Conservation (phyloP, 2,797 vertebrate genomes). For the Urophycis tenuis region DNA sequence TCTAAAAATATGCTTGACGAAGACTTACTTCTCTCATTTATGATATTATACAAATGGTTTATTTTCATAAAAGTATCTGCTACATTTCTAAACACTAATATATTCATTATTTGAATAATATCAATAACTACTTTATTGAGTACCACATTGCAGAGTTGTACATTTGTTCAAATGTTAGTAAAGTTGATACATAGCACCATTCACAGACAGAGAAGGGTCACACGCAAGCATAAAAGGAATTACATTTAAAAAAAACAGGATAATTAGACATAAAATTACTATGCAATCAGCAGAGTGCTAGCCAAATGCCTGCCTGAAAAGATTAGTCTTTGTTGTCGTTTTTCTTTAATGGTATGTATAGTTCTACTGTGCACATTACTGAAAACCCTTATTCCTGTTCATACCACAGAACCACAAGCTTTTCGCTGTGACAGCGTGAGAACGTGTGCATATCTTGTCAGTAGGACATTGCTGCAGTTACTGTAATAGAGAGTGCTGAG, state of each 20-base stretch:
- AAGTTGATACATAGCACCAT: too few species aligned
- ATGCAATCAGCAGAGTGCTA: background rate
- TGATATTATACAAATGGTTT: too few species aligned
- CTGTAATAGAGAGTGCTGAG: constrained; percentile 57
- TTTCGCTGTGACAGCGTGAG: background rate
- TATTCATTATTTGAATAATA: too few species aligned
- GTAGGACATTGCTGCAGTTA: constrained; percentile 45
- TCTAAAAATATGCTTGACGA: background rate
- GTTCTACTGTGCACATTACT: background rate
- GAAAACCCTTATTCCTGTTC: background rate
- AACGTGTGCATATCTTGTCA: too few species aligned
- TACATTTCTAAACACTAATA: background rate
- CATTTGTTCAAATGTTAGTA: too few species aligned
- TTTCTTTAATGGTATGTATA: background rate
- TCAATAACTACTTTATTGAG: too few species aligned
- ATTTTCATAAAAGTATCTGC: background rate
- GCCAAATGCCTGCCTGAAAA: background rate
- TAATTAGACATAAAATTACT: background rate
- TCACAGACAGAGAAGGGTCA: too few species aligned
- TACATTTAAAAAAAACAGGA: background rate
- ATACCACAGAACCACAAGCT: background rate
- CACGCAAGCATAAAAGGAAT: too few species aligned
- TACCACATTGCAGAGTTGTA: too few species aligned
- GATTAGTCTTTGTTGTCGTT: background rate
- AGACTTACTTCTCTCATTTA: too few species aligned